These are phyloP conservation scores for Nymphalis polychloros DNA, from an alignment of 2,888 invertebrate species.

Conservation along the genomic window DNA sequence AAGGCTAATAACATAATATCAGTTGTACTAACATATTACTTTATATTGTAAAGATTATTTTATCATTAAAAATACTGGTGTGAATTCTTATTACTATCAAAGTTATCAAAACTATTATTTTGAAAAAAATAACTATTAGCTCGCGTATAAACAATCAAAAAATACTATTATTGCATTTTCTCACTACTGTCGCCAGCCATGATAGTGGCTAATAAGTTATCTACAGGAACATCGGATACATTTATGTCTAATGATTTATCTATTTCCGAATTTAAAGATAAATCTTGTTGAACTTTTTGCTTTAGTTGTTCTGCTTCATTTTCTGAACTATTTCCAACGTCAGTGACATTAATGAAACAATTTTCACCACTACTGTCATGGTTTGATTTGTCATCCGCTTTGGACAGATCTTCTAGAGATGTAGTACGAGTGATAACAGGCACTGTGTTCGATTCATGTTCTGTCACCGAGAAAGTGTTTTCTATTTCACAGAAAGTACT, in stretches of 20 bases:
- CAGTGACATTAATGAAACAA: slow-evolving; percentile 51
- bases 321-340: slow-evolving; percentile 37
- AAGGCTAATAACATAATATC: background rate
- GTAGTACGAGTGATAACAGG: slow-evolving; percentile 14
- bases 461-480: slow-evolving; percentile 33
- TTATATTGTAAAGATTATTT: background rate
- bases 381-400: slow-evolving; percentile 32
- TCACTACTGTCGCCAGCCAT: background rate
- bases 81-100: background rate
- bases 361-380: slow-evolving; percentile 42
- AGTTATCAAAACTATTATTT: slow-evolving; percentile 1
- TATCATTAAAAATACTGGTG: background rate
- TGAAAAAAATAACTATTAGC: background rate
- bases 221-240: slow-evolving; percentile 27
- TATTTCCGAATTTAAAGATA: slow-evolving; percentile 6
- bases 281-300: slow-evolving; percentile 34
- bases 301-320: slow-evolving; percentile 35
- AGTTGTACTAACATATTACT: background rate
- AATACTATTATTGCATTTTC: background rate
- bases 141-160: background rate
- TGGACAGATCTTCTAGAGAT: slow-evolving; percentile 18
- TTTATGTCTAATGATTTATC: slow-evolving; percentile 17
- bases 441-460: slow-evolving; percentile 10
- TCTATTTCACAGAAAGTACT: slow-evolving; percentile 37
- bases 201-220: background rate